A percentile compares a stretch with the other conserved stretches of the same genome.
Conservation (phyloP, 2,888 invertebrate species). For the Macrophya alboannulata region DNA sequence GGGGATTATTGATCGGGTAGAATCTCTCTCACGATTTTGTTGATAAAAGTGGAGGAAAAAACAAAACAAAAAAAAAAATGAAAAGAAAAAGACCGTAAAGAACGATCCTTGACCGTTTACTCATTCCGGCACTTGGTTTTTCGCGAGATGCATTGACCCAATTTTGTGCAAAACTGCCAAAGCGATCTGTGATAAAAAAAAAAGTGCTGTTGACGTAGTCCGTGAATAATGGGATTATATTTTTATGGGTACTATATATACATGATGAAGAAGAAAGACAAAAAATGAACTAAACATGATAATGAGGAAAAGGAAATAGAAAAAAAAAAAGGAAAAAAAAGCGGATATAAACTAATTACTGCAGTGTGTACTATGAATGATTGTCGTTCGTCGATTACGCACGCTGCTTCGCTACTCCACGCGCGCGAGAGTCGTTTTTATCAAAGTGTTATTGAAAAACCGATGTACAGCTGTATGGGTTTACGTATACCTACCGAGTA, state of each 20-base stretch:
- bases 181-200: background rate
- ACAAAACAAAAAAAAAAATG: background rate
- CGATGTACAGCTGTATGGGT: background rate
- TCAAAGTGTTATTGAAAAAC: conserved; percentile 17
- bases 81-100: background rate
- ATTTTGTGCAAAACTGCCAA: background rate
- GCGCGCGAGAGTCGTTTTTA: background rate
- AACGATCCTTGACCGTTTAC: conserved; percentile 14
- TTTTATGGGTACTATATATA: no score
- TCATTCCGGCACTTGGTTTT: background rate
- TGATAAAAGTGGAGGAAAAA: background rate
- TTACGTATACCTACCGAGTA: no score
- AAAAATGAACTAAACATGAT: background rate
- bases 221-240: conserved; percentile 8
- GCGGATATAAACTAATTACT: no score
- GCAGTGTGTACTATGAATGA: background rate
- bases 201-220: background rate
- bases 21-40: background rate
- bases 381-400: conserved; percentile 11
- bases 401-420: background rate
- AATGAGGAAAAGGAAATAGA: no score
- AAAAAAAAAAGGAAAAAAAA: no score
- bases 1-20: background rate
- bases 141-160: conserved; percentile 39
- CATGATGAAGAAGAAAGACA: no score